Conservation (phyloP, 2,888 invertebrate species). For the Tetragonisca angustula region DNA sequence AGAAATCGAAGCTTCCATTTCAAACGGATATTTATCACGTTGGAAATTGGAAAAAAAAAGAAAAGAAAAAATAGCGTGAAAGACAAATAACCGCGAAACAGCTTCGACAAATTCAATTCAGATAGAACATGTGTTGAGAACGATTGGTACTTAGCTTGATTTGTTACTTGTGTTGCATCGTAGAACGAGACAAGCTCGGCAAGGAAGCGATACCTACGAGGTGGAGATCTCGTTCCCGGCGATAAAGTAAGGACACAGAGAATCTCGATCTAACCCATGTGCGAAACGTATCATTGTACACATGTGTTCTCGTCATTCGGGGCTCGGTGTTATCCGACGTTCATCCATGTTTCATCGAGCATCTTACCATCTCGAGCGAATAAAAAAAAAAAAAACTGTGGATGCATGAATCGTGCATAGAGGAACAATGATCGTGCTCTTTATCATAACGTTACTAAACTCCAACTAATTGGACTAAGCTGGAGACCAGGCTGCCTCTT, state of each 20-base stretch:
- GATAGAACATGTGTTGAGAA: background rate
- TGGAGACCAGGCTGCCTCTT: background rate
- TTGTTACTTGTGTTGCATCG: slow-evolving; percentile 85
- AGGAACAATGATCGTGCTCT: slow-evolving; percentile 18
- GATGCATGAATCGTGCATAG: slow-evolving; percentile 46
- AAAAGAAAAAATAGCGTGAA: background rate
- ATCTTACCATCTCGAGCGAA: background rate
- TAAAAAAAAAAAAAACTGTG: background rate
- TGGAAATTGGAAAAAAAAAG: too few relatives aligned
- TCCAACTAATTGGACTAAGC: slow-evolving; percentile 27
- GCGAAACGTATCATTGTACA: slow-evolving; percentile 56
- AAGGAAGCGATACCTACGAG: slow-evolving; percentile 95
- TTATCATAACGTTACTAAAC: slow-evolving; percentile 29
- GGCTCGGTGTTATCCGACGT: slow-evolving; percentile 52
- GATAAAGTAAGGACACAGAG: slow-evolving; percentile 90
- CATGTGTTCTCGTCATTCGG: slow-evolving; percentile 54
- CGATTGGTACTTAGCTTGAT: slow-evolving; percentile 61
- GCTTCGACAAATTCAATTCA: slow-evolving; percentile 7
- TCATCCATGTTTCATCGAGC: slow-evolving; percentile 3
- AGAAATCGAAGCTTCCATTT: background rate
- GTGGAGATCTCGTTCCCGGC: slow-evolving; percentile 96
- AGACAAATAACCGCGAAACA: background rate
- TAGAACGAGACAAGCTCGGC: slow-evolving; percentile 93
- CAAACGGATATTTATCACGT: background rate
- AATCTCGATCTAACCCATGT: slow-evolving; percentile 62